Evolutionary conservation across 2,797 vertebrate genomes (phyloP), one percentile per base, ranked within the genome.

Genomic region (Sparus aurata): DNA sequence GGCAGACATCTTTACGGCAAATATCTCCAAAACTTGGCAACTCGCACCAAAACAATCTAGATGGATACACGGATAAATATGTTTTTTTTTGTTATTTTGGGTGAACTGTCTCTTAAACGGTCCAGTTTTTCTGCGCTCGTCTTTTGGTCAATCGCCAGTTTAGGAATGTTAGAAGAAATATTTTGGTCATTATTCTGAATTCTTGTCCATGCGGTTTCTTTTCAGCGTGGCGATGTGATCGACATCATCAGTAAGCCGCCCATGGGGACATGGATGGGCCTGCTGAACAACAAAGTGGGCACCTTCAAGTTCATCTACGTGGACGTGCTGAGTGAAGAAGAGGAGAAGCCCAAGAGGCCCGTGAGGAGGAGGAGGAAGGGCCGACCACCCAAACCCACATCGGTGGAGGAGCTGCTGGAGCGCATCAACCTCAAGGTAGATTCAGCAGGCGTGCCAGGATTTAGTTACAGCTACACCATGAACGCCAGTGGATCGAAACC

Each of bases 241-340:
- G 98, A 99, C 80, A 98, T 99, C 84, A 99, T 99, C 93, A 99
- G 98, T 90, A 99, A 99, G 84, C 98, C 98, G 0, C 98, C 98
- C 30, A 99, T 99, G 97, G 98, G 98, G 15, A 99, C 98, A 0
- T 99, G 98, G 98, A 99, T 99, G 98, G 98, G 98, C 22, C 94
- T 99, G 63, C 83, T 99, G 79, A 98, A 98, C 94, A 99, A 99
- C 94, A 99, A 99, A 89, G 98, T 99, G 20, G 98, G 98, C 75
- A 99, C 98, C 1, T 99, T 99, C 94, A 99, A 99, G 90, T 99
- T 99, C 92, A 99, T 99, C 91, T 99, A 99, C 0, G 98, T 99
- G 94, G 98, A 99, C 0, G 97, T 99, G 72, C 92, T 99, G 77
- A 97, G 86, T 1, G 98, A 99, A 70, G 97, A 99, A 53, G 97